A percentile compares a stretch with the other conserved stretches of the same genome.
Conservation (phyloP, 2,113 vertebrate genomes). For the Petroica traversi region DNA sequence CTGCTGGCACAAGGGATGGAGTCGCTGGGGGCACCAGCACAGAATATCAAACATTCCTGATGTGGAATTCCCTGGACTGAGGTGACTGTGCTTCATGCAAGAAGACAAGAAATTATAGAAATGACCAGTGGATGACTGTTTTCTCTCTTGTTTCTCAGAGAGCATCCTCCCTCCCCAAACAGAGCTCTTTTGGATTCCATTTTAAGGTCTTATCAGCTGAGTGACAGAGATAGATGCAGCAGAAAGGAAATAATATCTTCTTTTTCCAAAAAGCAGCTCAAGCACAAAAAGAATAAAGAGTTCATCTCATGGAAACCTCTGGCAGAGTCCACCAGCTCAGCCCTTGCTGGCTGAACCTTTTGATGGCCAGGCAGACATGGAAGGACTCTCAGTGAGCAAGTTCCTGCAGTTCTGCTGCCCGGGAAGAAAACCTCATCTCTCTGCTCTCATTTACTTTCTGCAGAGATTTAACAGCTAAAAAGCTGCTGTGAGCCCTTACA, state of each 20-base stretch:
- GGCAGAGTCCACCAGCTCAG: background rate
- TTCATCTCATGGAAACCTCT: background rate
- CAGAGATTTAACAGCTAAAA: constrained; percentile 2
- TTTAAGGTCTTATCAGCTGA: background rate
- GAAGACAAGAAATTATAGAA: background rate
- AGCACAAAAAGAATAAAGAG: background rate
- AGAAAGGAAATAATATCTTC: background rate
- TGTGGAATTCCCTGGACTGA: background rate
- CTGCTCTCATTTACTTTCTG: background rate
- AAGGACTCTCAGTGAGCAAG: background rate
- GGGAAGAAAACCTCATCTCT: background rate
- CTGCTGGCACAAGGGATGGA: background rate
- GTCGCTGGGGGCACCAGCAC: too few relatives aligned
- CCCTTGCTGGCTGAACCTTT: background rate
- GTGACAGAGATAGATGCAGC: background rate
- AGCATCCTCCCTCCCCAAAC: background rate
- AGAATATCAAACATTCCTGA: background rate
- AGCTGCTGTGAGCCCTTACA: background rate
- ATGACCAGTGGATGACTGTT: background rate
- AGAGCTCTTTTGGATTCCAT: background rate
- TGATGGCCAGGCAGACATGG: background rate
- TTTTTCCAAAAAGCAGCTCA: background rate
- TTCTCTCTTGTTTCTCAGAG: background rate
- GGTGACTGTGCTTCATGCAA: background rate
- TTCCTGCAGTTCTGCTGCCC: background rate